Base-by-base conservation (phyloP, 2,888 invertebrate species). In the Phragmatobia fuliginosa region DNA sequence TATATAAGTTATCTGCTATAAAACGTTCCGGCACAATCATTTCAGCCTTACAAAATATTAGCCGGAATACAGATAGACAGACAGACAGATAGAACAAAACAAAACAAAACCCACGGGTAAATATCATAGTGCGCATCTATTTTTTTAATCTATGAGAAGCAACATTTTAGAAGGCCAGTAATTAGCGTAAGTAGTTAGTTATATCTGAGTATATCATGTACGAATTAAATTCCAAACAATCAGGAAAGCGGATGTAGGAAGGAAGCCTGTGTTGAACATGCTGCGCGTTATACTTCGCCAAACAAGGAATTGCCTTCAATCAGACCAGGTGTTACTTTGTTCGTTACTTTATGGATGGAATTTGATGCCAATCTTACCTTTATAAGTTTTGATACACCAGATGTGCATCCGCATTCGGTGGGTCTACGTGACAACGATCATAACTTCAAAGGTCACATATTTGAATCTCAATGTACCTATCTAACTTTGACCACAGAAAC, bases 251-350 rank as follows among this genome's bases (percentile, higher is more conserved):
- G 65, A 72, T 76, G 61, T 61, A 56, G 72, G 74, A 72, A 81
- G 68, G 73, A 70, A 75, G 63, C 67, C 33, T 38, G 58, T 62
- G 49, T 36, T 41, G 36, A 60, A 7, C 36, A 66, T n/a, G 60
- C 60, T 56, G 58, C 31, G 49, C 45, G 56, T 52, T 66, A 64
- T 61, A 59, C 67, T 63, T 66, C 25, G 31, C 76, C 66, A 31
- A 67, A 59, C 72, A 71, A 62, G 67, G 70, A 59, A 52, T 33
- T 36, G 62, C 45, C 52, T 61, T 61, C 28, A 64, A 59, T 62
- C 70, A 66, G 33, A 41, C 65, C 69, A 77, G 76, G 74, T 80
- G 72, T 74, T 70, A 65, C 68, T 76, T 74, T 69, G 74, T 71
- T 58, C 52, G 31, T 75, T 14, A 28, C n/a, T 25, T n/a, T 66